Base-by-base conservation (phyloP, 2,113 vertebrate genomes). In the Zosterops japonicus region DNA sequence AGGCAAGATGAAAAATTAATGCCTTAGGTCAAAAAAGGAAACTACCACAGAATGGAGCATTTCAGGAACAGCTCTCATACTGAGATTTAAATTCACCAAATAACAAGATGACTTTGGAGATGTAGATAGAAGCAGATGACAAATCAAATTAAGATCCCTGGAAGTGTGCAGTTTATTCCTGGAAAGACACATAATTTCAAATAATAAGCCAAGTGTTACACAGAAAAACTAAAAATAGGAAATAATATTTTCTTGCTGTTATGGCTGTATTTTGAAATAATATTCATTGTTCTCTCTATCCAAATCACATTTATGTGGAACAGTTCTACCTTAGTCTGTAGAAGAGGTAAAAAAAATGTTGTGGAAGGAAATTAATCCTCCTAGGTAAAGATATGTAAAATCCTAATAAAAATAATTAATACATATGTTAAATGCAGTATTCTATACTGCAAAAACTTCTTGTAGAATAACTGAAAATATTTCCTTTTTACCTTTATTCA, bases 1-100 rank as follows among this genome's bases (percentile, higher is more conserved):
- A 83, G 59, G 11, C 22, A 70, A 36, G 47, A 90, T 78, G 50
- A 87, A 95, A 96, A 87, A 94, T 84, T 63, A 82, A 95, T 95
- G 69, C 36, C 72, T 47, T 33, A 8, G 59, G 92, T 81, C 47
- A 86, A 41, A 67, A 94, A 74, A 64, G 41, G 25, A 83, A 87
- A 79, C 46, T 22, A 33, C 49, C 74, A 74, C 27, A 83, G 42
- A 85, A 85, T 0, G 88, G 17, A 83, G 52, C 42, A 64, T 63
- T 87, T 33, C 52, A 74, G 36, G 65, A 78, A 71, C 52, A 69
- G 56, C 19, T 76, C 29, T 71, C 47, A 84, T 12, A 29, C 7
- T 28, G 71, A 87, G 68, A 83, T 35, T 80, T 71, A 64, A 85
- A 77, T 75, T 68, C n/a, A 57, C 36, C 64, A 59, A 87, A 35